Base-by-base conservation (phyloP, 2,797 vertebrate genomes). In the Amblyopsis hoosieri region DNA sequence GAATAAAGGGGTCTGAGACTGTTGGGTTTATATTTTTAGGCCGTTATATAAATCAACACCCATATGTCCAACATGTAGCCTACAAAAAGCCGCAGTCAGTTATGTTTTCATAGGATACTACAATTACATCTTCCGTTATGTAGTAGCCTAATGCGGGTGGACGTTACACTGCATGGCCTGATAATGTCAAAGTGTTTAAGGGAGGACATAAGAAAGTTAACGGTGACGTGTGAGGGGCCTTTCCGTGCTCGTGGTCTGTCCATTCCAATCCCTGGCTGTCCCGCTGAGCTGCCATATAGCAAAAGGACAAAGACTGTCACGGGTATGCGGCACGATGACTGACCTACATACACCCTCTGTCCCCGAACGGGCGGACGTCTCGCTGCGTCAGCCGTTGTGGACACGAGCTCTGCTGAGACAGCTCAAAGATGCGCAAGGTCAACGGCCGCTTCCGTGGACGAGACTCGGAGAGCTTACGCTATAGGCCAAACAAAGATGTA, bases 121-220 rank as follows among this genome's bases (percentile, higher is more conserved):
- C 84, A 90, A 91, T 89, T 92, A 93, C 94, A 93, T 91, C 94
- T 91, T 90, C 81, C 90, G 73, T 93, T 93, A 94, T 89, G 89
- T 93, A 91, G 89, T 97, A 29, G 23, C 23, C 23, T 29, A 94
- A 97, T 96, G 90, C 81, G 82, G 86, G 76, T 71, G 85, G 96
- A 97, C 95, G 87, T 90, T 71, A 74, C 90, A 89, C 91, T 89
- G 93, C 94, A 94, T 91, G 87, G 93, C 94, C 80, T 88, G 91
- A 96, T 96, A 95, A 95, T 86, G 45, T 97, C 96, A 96, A 86
- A 88, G 90, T 90, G 80, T 80, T 91, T 86, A 91, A 79, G 60
- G 62, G 74, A 76, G 67, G 81, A 69, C 72, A 54, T 12, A 74
- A 82, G 77, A 71, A 84, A 64, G 85, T 87, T 84, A 12, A 33